A percentile compares a stretch with the other conserved stretches of the same genome.
These are phyloP conservation scores for Idaea aversata DNA, from an alignment of 2,888 invertebrate species.

Conservation along the genomic window DNA sequence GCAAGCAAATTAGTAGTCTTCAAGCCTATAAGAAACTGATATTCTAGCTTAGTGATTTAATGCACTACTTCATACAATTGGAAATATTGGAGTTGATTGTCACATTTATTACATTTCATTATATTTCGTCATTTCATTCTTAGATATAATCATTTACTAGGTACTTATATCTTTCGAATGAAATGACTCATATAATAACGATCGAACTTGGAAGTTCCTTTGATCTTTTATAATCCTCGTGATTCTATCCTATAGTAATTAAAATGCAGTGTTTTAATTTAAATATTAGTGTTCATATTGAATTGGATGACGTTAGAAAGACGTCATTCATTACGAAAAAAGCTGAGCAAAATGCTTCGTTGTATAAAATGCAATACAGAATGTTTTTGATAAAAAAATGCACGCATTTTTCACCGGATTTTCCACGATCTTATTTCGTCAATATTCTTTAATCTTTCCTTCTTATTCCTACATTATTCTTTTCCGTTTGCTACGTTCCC, in stretches of 20 bases:
- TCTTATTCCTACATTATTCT: conserved; percentile 36
- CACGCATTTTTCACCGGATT: conserved; percentile 4
- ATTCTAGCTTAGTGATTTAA: not conserved
- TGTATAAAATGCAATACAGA: conserved; percentile 9
- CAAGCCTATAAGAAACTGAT: not conserved
- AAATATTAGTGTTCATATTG: conserved; percentile 33
- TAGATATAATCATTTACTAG: too few species aligned
- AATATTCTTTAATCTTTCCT: not conserved
- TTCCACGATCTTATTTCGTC: not conserved
- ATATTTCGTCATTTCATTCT: too few species aligned
- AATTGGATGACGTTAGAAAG: conserved; percentile 23
- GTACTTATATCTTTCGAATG: too few species aligned
- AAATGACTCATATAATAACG: too few species aligned
- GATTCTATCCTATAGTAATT: not conserved
- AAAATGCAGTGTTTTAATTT: conserved; percentile 35
- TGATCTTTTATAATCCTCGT: not conserved
- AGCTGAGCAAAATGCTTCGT: not conserved
- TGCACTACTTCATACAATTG: not conserved
- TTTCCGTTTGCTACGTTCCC: conserved; percentile 69
- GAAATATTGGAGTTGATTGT: not conserved
- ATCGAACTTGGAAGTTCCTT: too few species aligned
- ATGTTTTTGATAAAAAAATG: not conserved
- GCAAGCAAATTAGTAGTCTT: not conserved
- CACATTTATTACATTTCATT: not conserved
- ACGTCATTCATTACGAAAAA: not conserved